Evolutionary conservation across 2,888 invertebrate genomes (phyloP), one percentile per base, ranked within the genome.

Genomic region (Molorchus minor): DNA sequence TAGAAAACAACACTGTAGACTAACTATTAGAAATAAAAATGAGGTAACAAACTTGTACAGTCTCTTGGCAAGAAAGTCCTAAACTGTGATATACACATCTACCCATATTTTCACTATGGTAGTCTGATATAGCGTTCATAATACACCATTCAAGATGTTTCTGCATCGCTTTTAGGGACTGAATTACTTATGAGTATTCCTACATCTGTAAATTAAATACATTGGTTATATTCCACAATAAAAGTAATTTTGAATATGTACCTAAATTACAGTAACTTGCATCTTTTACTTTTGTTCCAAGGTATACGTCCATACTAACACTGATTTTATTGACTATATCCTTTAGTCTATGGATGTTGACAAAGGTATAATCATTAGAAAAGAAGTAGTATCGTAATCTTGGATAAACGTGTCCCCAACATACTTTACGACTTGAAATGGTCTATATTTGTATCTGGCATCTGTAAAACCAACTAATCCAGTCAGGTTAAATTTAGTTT

Each of bases 371-470:
- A 80, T 98, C 98, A 38, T 92, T 89, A 43, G 92, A 87, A 46
- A 98, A 83, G 77, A 94, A 91, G 82, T 96, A 97, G 82, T 93
- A 98, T 98, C 96, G 80, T 91, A 98, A 71, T 92, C 92, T 71
- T 96, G 91, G 29, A 92, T 82, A 81, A 91, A 94, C 78, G 94
- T 94, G 71, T 96, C 95, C 0, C 90, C 89, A 8, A 97, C 88
- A 77, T 96, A 96, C 77, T 94, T 94, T 40, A 97, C 84, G 15
- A 92, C 88, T 76, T 94, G 94, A 79, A 96, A 93, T 0, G 94
- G 93, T 68, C 92, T 87, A 12, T 93, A 84, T 77, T 90, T 86
- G 78, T 82, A 87, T 69, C 84, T 86, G 0, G 87, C 90, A 78
- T 95, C 94, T 0, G 93, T 91, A 77, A 96, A 95, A 1, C 92